Base-by-base conservation (phyloP, 2,888 invertebrate genomes). In the Portevinia maculata region DNA sequence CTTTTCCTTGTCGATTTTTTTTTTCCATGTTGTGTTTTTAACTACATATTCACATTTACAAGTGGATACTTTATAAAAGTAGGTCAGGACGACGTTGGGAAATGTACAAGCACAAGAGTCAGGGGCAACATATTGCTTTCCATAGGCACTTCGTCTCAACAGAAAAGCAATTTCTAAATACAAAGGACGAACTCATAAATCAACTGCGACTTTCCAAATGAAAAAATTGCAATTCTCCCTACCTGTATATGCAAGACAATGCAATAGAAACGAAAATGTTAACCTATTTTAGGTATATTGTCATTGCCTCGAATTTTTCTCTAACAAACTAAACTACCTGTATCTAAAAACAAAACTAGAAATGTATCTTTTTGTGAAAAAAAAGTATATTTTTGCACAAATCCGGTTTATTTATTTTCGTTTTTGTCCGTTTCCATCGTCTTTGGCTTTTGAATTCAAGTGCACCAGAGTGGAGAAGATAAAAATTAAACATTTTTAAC, bases 111-210 rank as follows among this genome's bases (percentile, higher is more conserved):
- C 41, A 53, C 32, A 32, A 70, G 65, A 24, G 24, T 79, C 74
- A 79, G 60, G 79, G 75, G 50, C 79, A 74, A 32, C 19, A 69
- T 62, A 21, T 19, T 32, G 48, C 7, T 30, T 30, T 41, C 39
- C 55, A 1, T 8, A 32, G 7, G 17, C 34, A 37, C 15, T 15
- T 21, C 15, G 32, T 13, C 39, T 39, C 41, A 59, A 71, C 48
- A 11, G 17, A 39, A 57, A 71, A 57, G 39, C 60, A 69, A 52
- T 69, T 83, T 73, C 60, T 44, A 34, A 67, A 48, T 50, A 73
- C 71, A 83, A 78, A 78, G 60, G 44, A 83, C 55, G 55, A 67
- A 67, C 59, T 73, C 71, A 78, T 78, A 78, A 83, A 83, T 83
- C 83, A 83, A 78, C 60, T 71, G 48, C 65, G 48, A 9, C 34